phyloP scores from a whole-genome alignment of 1,140 invertebrate species.

The Lerema accius region DNA sequence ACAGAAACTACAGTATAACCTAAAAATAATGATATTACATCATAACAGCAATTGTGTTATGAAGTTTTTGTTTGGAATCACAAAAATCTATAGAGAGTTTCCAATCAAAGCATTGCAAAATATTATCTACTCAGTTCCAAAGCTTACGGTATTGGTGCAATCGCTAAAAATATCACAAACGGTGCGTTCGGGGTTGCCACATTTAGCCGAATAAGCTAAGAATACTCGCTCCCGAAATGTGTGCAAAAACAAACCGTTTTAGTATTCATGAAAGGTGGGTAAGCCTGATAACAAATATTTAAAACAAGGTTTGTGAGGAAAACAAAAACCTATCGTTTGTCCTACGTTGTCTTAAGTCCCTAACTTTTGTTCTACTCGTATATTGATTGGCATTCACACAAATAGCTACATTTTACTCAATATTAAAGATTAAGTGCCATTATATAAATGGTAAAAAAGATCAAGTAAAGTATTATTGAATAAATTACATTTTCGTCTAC shows the following conservation, averaged over 20 bases:
- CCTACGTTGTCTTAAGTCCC: too few relatives aligned
- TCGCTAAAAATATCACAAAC: constrained; percentile 23
- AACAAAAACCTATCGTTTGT: not conserved
- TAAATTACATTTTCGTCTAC: too few relatives aligned
- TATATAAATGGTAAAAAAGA: too few relatives aligned
- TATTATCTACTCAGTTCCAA: constrained; percentile 21
- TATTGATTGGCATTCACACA: too few relatives aligned
- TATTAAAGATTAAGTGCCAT: too few relatives aligned
- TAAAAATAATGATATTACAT: too few relatives aligned
- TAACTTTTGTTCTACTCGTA: too few relatives aligned
- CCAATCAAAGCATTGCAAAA: not conserved
- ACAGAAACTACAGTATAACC: too few relatives aligned
- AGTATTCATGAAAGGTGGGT: not conserved
- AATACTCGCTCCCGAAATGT: constrained; percentile 2
- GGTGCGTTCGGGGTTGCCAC: constrained; percentile 5
- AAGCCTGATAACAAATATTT: not conserved
- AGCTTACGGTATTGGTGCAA: constrained; percentile 31
- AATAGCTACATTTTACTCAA: too few relatives aligned
- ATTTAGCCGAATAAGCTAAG: constrained; percentile 16
- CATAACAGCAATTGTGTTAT: too few relatives aligned
- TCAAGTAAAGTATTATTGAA: too few relatives aligned
- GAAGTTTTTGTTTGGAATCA: not conserved
- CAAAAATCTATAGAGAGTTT: not conserved
- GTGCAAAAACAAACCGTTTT: constrained; percentile 3
- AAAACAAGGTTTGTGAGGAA: not conserved